These are phyloP conservation scores for Nautilus pompilius DNA, from an alignment of 1,140 invertebrate species.

Conservation along the genomic window DNA sequence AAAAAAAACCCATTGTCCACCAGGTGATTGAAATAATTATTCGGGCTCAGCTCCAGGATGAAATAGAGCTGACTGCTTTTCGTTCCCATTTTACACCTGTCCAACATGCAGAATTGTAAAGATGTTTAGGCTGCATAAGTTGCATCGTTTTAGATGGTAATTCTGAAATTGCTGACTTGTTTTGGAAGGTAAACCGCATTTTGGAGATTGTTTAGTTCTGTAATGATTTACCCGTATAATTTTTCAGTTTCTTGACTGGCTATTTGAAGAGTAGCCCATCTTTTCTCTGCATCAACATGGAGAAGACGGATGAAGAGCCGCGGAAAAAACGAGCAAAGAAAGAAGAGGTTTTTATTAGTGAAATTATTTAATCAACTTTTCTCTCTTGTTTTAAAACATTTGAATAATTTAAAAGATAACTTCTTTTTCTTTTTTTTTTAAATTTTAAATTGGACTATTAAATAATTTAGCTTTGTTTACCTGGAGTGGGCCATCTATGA, in stretches of 20 bases:
- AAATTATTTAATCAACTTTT: neutral
- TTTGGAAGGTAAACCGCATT: too few relatives aligned
- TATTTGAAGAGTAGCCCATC: constrained; percentile 26
- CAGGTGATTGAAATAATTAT: too few relatives aligned
- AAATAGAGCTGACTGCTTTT: too few relatives aligned
- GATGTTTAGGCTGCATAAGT: too few relatives aligned
- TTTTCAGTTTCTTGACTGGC: constrained; percentile 20
- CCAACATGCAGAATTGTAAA: too few relatives aligned
- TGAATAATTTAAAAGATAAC: neutral
- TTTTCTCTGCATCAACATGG: neutral
- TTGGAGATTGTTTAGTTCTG: too few relatives aligned
- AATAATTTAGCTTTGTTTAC: neutral
- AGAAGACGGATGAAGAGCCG: constrained; percentile 17
- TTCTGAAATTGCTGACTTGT: too few relatives aligned
- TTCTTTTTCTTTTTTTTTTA: neutral
- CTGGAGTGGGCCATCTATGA: neutral
- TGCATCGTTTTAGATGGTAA: too few relatives aligned
- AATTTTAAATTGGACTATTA: neutral
- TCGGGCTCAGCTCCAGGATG: too few relatives aligned
- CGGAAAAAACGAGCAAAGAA: constrained; percentile 24
- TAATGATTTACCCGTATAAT: too few relatives aligned
- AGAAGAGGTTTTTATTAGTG: constrained; percentile 12
- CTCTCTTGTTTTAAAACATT: neutral
- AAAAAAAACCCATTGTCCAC: too few relatives aligned
- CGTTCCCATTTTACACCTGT: too few relatives aligned